phyloP scores from a whole-genome alignment of 2,113 vertebrate genomes.

The Zeus faber region DNA sequence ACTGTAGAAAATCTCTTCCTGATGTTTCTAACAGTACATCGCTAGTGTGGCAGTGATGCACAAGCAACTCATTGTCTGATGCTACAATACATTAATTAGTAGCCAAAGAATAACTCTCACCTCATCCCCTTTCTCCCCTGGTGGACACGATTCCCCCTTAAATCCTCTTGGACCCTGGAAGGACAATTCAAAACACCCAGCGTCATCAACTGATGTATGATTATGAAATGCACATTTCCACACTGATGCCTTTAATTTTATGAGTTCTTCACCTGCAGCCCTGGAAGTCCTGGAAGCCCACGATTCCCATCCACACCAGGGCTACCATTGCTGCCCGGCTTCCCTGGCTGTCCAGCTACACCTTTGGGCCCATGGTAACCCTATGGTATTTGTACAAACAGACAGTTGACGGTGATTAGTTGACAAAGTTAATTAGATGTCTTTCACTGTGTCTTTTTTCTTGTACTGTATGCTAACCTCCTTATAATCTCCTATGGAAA shows the following conservation, averaged over 20 bases:
- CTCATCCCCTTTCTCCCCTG: constrained; percentile 79
- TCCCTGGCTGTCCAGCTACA: constrained; percentile 63
- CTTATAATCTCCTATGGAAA: too few relatives aligned
- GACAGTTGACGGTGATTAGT: too few relatives aligned
- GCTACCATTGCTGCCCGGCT: constrained; percentile 63
- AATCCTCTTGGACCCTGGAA: constrained; percentile 77
- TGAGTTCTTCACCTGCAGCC: constrained; percentile 68
- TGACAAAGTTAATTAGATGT: too few relatives aligned
- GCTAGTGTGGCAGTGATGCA: too few relatives aligned
- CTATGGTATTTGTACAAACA: constrained; percentile 48
- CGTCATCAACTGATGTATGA: not conserved
- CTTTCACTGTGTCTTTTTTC: too few relatives aligned
- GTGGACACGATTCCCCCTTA: constrained; percentile 71
- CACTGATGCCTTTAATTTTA: not conserved
- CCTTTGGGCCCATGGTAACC: constrained; percentile 74
- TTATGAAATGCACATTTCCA: too few relatives aligned
- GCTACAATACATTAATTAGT: too few relatives aligned
- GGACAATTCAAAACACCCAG: not conserved
- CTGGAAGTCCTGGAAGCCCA: constrained; percentile 69
- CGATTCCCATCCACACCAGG: constrained; percentile 66
- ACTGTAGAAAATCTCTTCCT: too few relatives aligned
- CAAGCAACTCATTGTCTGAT: too few relatives aligned
- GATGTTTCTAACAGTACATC: too few relatives aligned
- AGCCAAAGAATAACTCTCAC: too few relatives aligned
- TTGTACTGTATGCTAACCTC: too few relatives aligned